A percentile compares a stretch with the other conserved stretches of the same genome.
phyloP scores from a whole-genome alignment of 2,113 vertebrate species.

The Heterotis niloticus region DNA sequence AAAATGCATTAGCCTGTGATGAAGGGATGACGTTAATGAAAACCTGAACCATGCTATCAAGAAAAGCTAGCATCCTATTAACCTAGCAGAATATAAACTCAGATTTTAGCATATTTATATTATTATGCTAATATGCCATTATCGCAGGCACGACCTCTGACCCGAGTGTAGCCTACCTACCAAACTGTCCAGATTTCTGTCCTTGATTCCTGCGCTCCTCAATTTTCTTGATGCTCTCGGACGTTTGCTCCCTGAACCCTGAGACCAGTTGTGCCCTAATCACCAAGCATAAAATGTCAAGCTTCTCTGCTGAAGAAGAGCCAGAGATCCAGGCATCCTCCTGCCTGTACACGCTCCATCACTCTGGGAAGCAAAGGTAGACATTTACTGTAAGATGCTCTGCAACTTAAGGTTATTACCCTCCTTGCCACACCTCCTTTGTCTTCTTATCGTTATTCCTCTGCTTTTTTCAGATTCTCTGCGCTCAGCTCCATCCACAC shows the following conservation, averaged over 20 bases:
- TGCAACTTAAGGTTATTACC: neutral
- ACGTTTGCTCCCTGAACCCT: neutral
- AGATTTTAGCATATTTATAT: conserved; percentile 20
- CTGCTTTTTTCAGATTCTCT: too few species aligned
- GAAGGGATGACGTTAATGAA: conserved; percentile 3
- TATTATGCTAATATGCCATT: neutral
- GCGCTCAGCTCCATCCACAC: too few species aligned
- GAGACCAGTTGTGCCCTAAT: neutral
- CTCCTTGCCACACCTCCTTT: neutral
- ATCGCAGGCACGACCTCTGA: neutral
- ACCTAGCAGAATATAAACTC: conserved; percentile 10
- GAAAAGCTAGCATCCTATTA: conserved; percentile 14
- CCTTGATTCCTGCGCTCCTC: neutral
- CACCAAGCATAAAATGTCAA: neutral
- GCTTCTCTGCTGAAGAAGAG: neutral
- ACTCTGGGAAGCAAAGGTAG: neutral
- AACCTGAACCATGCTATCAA: neutral
- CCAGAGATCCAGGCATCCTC: neutral
- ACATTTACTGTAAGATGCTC: neutral
- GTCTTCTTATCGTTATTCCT: neutral
- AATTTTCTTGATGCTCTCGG: neutral
- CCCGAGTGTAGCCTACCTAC: neutral
- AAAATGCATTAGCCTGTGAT: neutral
- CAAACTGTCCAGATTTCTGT: conserved; percentile 1
- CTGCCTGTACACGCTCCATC: neutral